Conservation (phyloP, 2,888 invertebrate species). For the Orthonevra nobilis region DNA sequence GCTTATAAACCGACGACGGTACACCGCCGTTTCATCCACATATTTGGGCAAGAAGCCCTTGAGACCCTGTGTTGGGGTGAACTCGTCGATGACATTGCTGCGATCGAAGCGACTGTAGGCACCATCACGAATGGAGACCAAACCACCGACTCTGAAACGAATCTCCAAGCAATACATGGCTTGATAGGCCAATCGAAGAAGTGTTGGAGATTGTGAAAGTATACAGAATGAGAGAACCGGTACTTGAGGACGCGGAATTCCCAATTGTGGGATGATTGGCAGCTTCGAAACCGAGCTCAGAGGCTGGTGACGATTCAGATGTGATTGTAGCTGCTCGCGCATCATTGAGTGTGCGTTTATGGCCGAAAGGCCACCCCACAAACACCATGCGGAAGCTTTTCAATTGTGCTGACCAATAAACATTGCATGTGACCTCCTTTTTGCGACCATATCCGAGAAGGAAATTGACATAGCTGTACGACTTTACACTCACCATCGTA, state of each 20-base stretch:
- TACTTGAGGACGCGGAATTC: conserved; percentile 88
- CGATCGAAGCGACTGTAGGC: conserved; percentile 96
- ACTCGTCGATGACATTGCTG: conserved; percentile 93
- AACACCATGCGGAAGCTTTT: conserved; percentile 89
- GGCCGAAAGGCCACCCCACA: conserved; percentile 88
- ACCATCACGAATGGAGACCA: conserved; percentile 95
- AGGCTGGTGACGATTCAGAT: conserved; percentile 90
- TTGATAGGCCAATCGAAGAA: conserved; percentile 93
- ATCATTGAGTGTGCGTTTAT: conserved; percentile 95
- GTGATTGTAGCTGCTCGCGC: conserved; percentile 92
- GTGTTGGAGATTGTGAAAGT: conserved; percentile 89
- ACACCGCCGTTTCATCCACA: conserved; percentile 93
- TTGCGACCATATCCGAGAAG: conserved; percentile 94
- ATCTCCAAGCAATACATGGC: conserved; percentile 95
- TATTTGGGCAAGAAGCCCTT: conserved; percentile 95
- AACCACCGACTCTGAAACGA: conserved; percentile 90
- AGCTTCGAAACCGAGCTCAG: conserved; percentile 93
- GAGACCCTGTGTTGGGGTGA: conserved; percentile 94
- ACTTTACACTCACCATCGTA: conserved; percentile 90
- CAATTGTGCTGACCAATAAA: conserved; percentile 88
- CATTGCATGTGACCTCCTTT: conserved; percentile 90
- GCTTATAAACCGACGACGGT: conserved; percentile 89
- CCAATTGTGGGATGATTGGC: conserved; percentile 92
- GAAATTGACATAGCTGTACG: conserved; percentile 95
- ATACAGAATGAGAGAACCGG: conserved; percentile 90